phyloP scores from a whole-genome alignment of 2,113 vertebrate species.

The Acanthisitta chloris region DNA sequence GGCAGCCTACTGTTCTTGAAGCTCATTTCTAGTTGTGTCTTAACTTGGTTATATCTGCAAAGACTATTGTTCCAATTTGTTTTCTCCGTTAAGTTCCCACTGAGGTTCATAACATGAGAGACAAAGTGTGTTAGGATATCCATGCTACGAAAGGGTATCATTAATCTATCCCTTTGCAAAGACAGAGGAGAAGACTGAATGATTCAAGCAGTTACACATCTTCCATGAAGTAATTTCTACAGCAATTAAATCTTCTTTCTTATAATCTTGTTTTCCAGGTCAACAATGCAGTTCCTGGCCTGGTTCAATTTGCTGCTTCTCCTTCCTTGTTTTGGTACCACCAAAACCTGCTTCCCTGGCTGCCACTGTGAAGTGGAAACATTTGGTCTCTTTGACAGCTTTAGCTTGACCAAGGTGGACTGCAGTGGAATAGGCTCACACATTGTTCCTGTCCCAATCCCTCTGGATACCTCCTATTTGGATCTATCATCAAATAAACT shows the following conservation, averaged over 20 bases:
- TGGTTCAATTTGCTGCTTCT: slow-evolving; percentile 58
- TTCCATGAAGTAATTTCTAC: neutral
- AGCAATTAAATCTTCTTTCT: neutral
- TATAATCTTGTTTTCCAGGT: slow-evolving; percentile 38
- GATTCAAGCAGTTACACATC: neutral
- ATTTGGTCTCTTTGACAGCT: slow-evolving; percentile 95
- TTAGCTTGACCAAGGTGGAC: slow-evolving; percentile 93
- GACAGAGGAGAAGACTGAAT: neutral
- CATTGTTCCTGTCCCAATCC: slow-evolving; percentile 85
- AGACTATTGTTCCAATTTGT: neutral
- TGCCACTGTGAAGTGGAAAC: slow-evolving; percentile 94
- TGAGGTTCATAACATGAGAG: neutral
- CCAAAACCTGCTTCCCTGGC: slow-evolving; percentile 85
- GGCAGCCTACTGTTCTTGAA: neutral
- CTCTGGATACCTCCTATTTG: slow-evolving; percentile 90
- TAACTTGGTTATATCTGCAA: neutral
- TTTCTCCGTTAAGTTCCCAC: neutral
- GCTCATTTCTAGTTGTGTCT: neutral
- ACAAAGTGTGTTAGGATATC: neutral
- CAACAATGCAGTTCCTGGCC: slow-evolving; percentile 63
- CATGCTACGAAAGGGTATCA: neutral
- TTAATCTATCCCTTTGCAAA: neutral
- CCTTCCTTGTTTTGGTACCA: slow-evolving; percentile 8
- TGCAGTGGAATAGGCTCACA: slow-evolving; percentile 85
- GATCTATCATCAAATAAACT: slow-evolving; percentile 90